Evolutionary conservation across 2,797 vertebrate species (phyloP), one percentile per base, ranked within the genome.

Genomic region (Cercopithecus mitis): DNA sequence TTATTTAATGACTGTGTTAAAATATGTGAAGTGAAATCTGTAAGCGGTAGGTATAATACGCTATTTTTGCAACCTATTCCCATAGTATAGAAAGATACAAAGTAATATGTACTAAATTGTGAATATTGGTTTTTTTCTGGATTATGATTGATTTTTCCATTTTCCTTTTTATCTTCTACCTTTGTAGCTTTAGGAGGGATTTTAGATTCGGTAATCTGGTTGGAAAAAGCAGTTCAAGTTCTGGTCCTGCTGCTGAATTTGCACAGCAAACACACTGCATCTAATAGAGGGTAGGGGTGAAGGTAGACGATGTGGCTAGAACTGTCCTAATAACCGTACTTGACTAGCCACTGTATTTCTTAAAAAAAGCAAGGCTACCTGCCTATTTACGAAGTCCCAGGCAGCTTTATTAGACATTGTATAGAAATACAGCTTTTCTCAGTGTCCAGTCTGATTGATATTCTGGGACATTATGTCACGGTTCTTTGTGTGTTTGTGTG

Each of bases 401-500:
- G 41, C 7, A 61, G 55, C 36, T 88, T 91, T 84, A 25, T 90
- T n/a, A 81, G 73, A 47, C 11, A 24, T 58, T 41, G 22, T 3
- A 55, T 67, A 58, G 89, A 94, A 90, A 83, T 55, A 89, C 10
- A 94, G 19, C 27, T 57, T 94, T 95, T 89, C 13, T 88, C 41
- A 39, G 14, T 86, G 45, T 4, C 33, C 36, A 64, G 27, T 83
- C 61, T 90, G 39, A 58, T 90, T 75, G 88, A 52, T 88, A 20
- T 58, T 93, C 27, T 88, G 55, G 33, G 90, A 72, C 2, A 41
- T 83, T 72, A 82, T 58, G 47, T 88, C 55, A 76, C 2, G 7
- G 19, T 47, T 70, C 50, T 57, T 33, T 73, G 11, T 55, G 52
- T 55, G 50, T 50, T 11, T 27, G 19, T 80, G 45, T 79, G 52